Evolutionary conservation across 1,140 invertebrate species (phyloP).

Genomic region (Nasonia vitripennis): DNA sequence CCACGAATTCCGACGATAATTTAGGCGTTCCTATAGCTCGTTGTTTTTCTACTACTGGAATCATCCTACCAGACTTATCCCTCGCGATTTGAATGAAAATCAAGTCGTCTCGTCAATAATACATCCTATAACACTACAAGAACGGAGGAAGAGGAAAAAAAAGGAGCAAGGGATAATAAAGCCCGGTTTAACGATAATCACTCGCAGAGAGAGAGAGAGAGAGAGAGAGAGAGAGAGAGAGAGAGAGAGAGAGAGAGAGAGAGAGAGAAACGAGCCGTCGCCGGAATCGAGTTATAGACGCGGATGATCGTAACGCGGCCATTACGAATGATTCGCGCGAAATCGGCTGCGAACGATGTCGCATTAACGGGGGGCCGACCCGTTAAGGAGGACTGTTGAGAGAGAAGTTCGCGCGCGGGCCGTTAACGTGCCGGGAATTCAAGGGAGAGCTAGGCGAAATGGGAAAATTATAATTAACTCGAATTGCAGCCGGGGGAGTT

Average conservation of each 20-base stretch:
- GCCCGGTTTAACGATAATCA: too few relatives aligned
- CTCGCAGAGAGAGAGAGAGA: too few relatives aligned
- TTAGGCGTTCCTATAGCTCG: not conserved
- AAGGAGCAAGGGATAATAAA: too few relatives aligned
- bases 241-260: not conserved
- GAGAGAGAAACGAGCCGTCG: not conserved
- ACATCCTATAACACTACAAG: too few relatives aligned
- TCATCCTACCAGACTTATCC: not conserved
- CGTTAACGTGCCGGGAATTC: not conserved
- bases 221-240: not conserved
- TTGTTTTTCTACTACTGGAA: not conserved
- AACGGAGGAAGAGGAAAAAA: too few relatives aligned
- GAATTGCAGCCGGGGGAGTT: not conserved
- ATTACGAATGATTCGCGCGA: constrained; percentile 1
- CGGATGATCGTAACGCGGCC: not conserved
- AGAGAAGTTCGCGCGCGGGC: not conserved
- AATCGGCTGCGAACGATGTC: constrained; percentile 42
- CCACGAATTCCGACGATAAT: not conserved
- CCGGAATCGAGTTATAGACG: not conserved
- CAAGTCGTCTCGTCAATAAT: not conserved
- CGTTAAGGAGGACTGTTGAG: constrained; percentile 7
- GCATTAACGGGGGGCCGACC: not conserved
- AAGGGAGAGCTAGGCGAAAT: constrained; percentile 9
- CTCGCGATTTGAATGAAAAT: too few relatives aligned
- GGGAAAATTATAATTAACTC: constrained; percentile 40